A percentile compares a stretch with the other conserved stretches of the same genome.
Conservation (phyloP, 2,113 vertebrate genomes). For the Tragelaphus scriptus region DNA sequence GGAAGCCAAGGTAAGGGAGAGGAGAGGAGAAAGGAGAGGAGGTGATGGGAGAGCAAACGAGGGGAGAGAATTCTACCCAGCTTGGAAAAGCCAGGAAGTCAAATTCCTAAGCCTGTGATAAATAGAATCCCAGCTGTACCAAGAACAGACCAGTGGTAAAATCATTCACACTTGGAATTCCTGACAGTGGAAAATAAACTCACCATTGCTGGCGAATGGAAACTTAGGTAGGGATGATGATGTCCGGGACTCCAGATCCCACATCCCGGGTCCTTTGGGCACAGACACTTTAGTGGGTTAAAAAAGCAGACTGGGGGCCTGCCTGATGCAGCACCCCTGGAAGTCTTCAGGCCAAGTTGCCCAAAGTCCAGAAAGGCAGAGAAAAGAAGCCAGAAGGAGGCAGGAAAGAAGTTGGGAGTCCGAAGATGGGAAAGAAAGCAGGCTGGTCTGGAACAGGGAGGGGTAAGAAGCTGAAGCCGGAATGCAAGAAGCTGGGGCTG, state of each 20-base stretch:
- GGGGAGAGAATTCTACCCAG: background rate
- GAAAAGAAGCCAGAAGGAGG: background rate
- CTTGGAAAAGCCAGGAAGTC: slow-evolving; percentile 54
- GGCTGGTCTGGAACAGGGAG: background rate
- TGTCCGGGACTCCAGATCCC: background rate
- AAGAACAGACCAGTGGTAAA: slow-evolving; percentile 22
- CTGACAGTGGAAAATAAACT: slow-evolving; percentile 47
- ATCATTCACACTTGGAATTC: slow-evolving; percentile 45
- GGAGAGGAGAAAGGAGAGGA: background rate
- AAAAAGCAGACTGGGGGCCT: background rate
- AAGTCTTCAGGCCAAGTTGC: background rate
- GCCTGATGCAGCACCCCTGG: too few relatives aligned
- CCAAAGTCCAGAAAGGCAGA: background rate
- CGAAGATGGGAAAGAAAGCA: background rate
- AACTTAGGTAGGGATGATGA: background rate
- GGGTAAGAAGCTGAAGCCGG: background rate
- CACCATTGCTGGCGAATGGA: background rate
- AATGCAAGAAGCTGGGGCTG: background rate
- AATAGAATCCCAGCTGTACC: slow-evolving; percentile 62
- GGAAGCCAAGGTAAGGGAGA: background rate
- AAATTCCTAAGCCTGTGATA: slow-evolving; percentile 54
- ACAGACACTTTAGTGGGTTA: background rate
- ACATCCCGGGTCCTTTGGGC: background rate
- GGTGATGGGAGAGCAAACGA: background rate
- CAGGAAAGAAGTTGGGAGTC: background rate